A percentile compares a stretch with the other conserved stretches of the same genome.
These are phyloP conservation scores for Triops cancriformis DNA, from an alignment of 1,140 invertebrate species.

Conservation along the genomic window DNA sequence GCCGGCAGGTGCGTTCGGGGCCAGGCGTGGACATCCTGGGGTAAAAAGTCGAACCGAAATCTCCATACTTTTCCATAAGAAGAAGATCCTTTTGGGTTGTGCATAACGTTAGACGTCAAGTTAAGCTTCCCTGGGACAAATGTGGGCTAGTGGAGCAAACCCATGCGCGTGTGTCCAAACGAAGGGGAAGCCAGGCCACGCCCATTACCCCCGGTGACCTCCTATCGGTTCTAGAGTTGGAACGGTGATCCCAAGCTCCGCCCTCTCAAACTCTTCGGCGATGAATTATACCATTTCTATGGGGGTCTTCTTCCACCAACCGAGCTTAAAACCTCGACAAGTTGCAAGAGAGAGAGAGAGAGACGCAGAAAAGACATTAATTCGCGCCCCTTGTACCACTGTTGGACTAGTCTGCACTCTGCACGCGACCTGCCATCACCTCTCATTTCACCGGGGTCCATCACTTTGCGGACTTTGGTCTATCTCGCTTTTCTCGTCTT, in stretches of 20 bases:
- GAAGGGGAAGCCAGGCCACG: neutral
- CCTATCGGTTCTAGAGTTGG: neutral
- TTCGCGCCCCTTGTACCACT: neutral
- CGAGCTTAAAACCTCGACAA: neutral
- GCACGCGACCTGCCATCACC: slow-evolving; percentile 18
- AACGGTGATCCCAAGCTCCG: neutral
- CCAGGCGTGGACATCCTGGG: slow-evolving; percentile 1
- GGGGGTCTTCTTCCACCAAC: neutral
- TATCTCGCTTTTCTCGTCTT: neutral
- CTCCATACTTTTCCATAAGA: neutral
- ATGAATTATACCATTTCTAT: neutral
- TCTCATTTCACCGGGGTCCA: neutral
- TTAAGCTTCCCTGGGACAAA: neutral
- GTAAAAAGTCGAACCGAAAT: neutral
- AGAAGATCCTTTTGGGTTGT: neutral
- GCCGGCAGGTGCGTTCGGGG: neutral
- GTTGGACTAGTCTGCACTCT: neutral
- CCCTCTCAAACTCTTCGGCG: neutral
- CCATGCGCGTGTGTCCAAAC: neutral
- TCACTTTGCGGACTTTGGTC: neutral
- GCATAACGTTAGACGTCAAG: neutral
- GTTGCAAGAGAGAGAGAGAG: neutral
- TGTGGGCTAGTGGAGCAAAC: slow-evolving; percentile 8
- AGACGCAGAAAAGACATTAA: slow-evolving; percentile 8
- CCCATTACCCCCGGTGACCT: slow-evolving; percentile 11